phyloP scores from a whole-genome alignment of 2,797 vertebrate genomes.

The Lagocephalus sceleratus region DNA sequence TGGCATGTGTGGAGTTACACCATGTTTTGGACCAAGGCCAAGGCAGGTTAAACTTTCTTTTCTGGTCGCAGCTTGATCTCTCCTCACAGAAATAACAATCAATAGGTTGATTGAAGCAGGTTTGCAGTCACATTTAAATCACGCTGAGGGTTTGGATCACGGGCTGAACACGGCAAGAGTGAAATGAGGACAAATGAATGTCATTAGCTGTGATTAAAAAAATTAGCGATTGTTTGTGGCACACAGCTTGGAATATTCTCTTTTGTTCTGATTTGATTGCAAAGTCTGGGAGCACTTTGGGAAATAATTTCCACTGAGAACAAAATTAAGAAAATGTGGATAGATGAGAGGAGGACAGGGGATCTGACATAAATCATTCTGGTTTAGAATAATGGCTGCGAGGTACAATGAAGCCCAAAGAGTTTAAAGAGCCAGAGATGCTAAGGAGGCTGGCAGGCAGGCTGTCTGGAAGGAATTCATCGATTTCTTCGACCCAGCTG shows the following conservation, averaged over 20 bases:
- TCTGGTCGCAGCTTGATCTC: constrained; percentile 24
- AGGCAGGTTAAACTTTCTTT: constrained; percentile 6
- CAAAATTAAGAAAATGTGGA: constrained; percentile 27
- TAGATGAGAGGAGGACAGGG: constrained; percentile 24
- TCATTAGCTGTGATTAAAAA: constrained; percentile 14
- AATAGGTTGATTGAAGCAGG: constrained; percentile 10
- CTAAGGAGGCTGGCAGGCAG: constrained; percentile 22
- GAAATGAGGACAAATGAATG: constrained; percentile 2
- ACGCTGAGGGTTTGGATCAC: neutral
- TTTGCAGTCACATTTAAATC: constrained; percentile 3
- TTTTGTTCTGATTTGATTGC: constrained; percentile 25
- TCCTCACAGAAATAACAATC: constrained; percentile 3
- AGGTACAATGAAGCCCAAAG: constrained; percentile 46
- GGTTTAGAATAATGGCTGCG: constrained; percentile 33
- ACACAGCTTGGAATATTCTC: neutral
- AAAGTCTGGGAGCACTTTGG: constrained; percentile 33
- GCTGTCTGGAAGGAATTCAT: constrained; percentile 36
- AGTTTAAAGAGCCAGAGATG: constrained; percentile 26
- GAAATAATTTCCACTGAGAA: constrained; percentile 24
- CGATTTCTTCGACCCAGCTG: constrained; percentile 48
- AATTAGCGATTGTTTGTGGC: constrained; percentile 21
- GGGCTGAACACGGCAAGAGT: constrained; percentile 1
- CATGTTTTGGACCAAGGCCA: constrained; percentile 44
- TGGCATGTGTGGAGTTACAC: constrained; percentile 31
- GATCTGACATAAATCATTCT: constrained; percentile 33